A percentile compares a stretch with the other conserved stretches of the same genome.
These are phyloP conservation scores for Caenorhabditis sp. DNA, from an alignment of 2,888 invertebrate genomes.

Conservation along the genomic window DNA sequence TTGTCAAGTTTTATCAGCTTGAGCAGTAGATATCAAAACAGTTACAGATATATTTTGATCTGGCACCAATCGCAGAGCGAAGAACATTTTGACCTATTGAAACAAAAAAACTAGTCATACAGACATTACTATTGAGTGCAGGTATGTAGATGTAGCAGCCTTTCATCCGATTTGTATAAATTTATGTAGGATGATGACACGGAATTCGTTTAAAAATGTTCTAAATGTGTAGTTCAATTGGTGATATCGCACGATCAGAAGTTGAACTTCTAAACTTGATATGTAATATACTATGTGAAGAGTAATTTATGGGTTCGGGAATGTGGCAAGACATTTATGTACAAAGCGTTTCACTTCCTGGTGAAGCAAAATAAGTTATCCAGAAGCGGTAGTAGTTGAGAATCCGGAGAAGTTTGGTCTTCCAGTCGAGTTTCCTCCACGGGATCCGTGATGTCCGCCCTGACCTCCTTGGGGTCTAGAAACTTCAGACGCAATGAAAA, in stretches of 20 bases:
- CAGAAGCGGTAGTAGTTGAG: conserved; percentile 31
- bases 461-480: conserved; percentile 22
- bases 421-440: conserved; percentile 21
- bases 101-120: conserved; percentile 13
- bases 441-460: conserved; percentile 10
- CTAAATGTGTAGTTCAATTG: conserved; percentile 17
- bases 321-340: conserved; percentile 32
- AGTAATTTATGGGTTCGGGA: neutral
- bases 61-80: too few species aligned
- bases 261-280: neutral
- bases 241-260: neutral
- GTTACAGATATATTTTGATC: too few species aligned
- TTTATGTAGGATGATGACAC: conserved; percentile 7
- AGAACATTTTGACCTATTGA: neutral
- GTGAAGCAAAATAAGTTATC: conserved; percentile 14
- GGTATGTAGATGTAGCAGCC: neutral
- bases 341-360: conserved; percentile 8
- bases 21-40: too few species aligned
- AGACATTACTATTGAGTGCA: conserved; percentile 3
- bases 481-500: too few species aligned
- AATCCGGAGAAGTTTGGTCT: conserved; percentile 24
- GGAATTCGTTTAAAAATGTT: neutral
- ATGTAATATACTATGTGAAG: neutral
- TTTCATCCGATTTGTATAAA: conserved; percentile 4
- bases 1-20: too few species aligned